Base-by-base conservation (phyloP, 2,113 vertebrate species). In the Caranx ignobilis region DNA sequence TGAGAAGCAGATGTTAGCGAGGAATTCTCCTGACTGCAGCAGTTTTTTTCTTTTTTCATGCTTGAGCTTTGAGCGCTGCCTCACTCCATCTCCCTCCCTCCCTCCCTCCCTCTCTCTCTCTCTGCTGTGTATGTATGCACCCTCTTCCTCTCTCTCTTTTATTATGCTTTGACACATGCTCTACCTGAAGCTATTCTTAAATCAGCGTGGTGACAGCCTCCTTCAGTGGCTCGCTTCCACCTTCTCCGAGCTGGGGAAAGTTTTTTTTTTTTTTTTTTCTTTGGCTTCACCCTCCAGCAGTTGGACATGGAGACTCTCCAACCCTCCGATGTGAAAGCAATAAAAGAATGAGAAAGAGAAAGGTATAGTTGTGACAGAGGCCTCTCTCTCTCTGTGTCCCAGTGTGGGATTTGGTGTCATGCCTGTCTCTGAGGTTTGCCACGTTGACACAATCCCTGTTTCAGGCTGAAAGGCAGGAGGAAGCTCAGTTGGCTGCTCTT, bases 1-100 rank as follows among this genome's bases (percentile, higher is more conserved):
- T 88, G 94, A 96, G 96, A 96, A 96, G 95, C 96, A 98, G 96
- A 97, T 97, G 96, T 96, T 94, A 52, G 91, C 85, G 92, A 91
- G 94, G 91, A 96, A 94, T 97, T 96, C 94, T 91, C 94, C 94
- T 92, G 93, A 95, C 92, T 95, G 92, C 94, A 95, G 96, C 95
- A 48, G 80, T 95, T 95, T 96, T 81, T 87, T 63, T 63, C 72
- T 66, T 81, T 93, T 92, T 91, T 87, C 83, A 69, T 85, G 85
- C 81, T 77, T 79, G 35, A 78, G 86, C 87, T 88, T 81, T 59
- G 71, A 85, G 61, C 37, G 31, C 80, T 74, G 79, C 79, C 78
- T 87, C 71, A 1, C 62, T 91, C 80, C 79, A 45, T 59, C 78
- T 66, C 70, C 37, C 84, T 79, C 75, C 10, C 69, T 82, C 66